phyloP scores from a whole-genome alignment of 2,888 invertebrate genomes.

The Caenorhabditis plicata region DNA sequence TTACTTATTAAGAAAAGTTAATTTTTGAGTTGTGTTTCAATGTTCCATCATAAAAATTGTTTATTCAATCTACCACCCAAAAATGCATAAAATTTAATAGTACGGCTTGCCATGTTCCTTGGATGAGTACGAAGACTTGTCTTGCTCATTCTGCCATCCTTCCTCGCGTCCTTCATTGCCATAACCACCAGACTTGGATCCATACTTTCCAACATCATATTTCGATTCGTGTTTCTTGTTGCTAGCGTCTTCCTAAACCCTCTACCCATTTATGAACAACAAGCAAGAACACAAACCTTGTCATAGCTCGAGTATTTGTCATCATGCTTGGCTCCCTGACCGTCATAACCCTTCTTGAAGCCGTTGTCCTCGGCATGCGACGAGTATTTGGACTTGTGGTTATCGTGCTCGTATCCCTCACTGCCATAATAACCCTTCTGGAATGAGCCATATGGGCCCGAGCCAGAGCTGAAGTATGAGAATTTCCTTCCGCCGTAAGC shows the following conservation, averaged over 20 bases:
- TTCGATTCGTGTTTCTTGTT: constrained; percentile 30
- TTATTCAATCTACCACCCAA: too few relatives aligned
- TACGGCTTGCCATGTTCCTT: too few relatives aligned
- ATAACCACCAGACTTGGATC: constrained; percentile 21
- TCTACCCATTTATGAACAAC: neutral
- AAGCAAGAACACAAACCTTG: constrained; percentile 14
- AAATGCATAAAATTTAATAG: too few relatives aligned
- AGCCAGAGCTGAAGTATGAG: constrained; percentile 46
- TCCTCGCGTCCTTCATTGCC: constrained; percentile 26
- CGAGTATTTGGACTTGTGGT: constrained; percentile 28
- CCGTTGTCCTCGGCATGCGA: constrained; percentile 25
- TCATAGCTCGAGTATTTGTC: constrained; percentile 38
- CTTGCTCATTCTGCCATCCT: constrained; percentile 31
- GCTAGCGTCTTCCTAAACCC: constrained; percentile 12
- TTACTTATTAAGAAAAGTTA: too few relatives aligned
- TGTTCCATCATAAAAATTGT: too few relatives aligned
- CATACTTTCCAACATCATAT: constrained; percentile 30
- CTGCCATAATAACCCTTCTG: constrained; percentile 49
- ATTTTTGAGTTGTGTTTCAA: too few relatives aligned
- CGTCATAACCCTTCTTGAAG: constrained; percentile 40
- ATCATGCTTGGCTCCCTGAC: constrained; percentile 26
- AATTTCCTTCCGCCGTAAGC: constrained; percentile 45
- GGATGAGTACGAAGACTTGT: too few relatives aligned
- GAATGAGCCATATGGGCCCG: constrained; percentile 45
- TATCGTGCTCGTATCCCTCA: constrained; percentile 41